A percentile compares a stretch with the other conserved stretches of the same genome.
phyloP scores from a whole-genome alignment of 53 echinoderm and acorn worm genomes.

The Stichopus horrens region DNA sequence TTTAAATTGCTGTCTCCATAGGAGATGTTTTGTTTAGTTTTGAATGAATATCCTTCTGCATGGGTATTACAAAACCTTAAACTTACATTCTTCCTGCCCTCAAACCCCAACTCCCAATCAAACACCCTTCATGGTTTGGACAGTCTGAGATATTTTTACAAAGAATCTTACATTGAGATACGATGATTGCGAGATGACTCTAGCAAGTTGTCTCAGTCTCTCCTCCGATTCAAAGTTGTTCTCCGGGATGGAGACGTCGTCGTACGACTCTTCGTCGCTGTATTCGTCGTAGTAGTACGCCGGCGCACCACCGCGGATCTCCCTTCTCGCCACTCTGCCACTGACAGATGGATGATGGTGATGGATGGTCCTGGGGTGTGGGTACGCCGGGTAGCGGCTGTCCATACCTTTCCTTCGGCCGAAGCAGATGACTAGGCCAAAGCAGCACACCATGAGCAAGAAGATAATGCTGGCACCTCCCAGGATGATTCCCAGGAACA shows the following conservation, averaged over 20 bases:
- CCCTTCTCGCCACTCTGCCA: background rate
- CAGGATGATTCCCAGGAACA: slow-evolving; percentile 70
- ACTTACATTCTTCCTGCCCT: too few species aligned
- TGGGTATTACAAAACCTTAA: too few species aligned
- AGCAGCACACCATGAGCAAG: slow-evolving; percentile 54
- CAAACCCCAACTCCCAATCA: too few species aligned
- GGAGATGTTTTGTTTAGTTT: too few species aligned
- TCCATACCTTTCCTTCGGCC: background rate
- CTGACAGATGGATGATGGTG: background rate
- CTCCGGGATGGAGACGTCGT: background rate
- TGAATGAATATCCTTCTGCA: too few species aligned
- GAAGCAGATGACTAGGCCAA: background rate
- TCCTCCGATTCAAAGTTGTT: slow-evolving; percentile 40
- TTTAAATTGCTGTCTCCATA: too few species aligned
- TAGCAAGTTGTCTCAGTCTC: slow-evolving; percentile 71
- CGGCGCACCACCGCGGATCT: background rate
- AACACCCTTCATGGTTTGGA: too few species aligned
- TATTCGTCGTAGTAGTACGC: background rate
- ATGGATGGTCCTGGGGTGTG: background rate
- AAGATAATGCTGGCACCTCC: slow-evolving; percentile 55
- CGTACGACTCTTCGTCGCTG: background rate
- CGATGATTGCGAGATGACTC: slow-evolving; percentile 77
- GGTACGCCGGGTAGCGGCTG: background rate
- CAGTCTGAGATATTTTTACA: background rate
- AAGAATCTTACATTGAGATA: slow-evolving; percentile 71